Conservation (phyloP, 2,888 invertebrate genomes). For the Agrochola circellaris region DNA sequence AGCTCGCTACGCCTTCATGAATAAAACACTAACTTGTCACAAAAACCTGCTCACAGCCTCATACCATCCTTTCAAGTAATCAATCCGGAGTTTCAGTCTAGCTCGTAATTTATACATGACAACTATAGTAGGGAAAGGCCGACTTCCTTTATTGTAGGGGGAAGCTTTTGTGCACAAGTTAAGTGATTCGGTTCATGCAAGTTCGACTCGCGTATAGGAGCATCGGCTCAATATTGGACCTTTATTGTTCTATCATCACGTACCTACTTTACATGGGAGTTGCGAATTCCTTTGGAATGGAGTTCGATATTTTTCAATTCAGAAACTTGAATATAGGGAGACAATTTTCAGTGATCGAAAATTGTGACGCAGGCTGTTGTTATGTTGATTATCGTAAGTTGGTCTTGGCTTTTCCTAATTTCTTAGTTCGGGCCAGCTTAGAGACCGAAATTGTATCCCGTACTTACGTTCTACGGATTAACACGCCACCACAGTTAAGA, state of each 20-base stretch:
- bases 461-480: slow-evolving; percentile 18
- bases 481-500: neutral
- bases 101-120: slow-evolving; percentile 63
- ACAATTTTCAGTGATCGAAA: slow-evolving; percentile 1
- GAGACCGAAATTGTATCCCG: neutral
- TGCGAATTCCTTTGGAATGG: slow-evolving; percentile 10
- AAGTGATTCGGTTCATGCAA: slow-evolving; percentile 52
- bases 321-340: no score
- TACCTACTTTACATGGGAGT: neutral
- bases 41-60: slow-evolving; percentile 72
- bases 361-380: neutral
- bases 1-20: slow-evolving; percentile 71
- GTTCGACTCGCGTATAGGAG: slow-evolving; percentile 25
- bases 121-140: slow-evolving; percentile 48
- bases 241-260: slow-evolving; percentile 33
- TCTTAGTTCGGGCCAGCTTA: neutral
- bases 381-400: neutral
- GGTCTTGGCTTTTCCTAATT: neutral
- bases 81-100: slow-evolving; percentile 64
- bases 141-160: slow-evolving; percentile 42
- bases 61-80: slow-evolving; percentile 64
- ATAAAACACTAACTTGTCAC: slow-evolving; percentile 74
- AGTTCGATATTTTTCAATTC: slow-evolving; percentile 13
- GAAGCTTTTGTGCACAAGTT: slow-evolving; percentile 57
- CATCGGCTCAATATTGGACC: slow-evolving; percentile 47